Conservation (phyloP, 2,888 invertebrate species). For the Nomada hirtipes region DNA sequence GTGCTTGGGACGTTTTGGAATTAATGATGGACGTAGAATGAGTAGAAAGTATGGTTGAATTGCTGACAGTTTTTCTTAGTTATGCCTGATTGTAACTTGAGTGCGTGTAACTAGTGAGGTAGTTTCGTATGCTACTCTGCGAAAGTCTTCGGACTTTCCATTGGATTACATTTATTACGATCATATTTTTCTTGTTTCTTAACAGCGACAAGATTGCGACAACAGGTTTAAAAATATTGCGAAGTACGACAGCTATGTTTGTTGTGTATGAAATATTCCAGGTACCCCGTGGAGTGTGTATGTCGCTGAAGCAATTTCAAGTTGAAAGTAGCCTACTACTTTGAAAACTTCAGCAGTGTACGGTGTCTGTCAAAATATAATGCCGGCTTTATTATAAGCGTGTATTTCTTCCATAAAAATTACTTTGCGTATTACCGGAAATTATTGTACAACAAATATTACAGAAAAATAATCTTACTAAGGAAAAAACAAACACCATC, state of each 20-base stretch:
- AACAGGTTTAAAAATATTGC: neutral
- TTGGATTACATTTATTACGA: neutral
- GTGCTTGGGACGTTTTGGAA: too few species aligned
- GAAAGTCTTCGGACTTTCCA: neutral
- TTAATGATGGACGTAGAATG: too few species aligned
- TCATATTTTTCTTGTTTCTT: neutral
- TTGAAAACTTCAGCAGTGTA: neutral
- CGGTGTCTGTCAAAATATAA: too few species aligned
- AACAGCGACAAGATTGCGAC: neutral
- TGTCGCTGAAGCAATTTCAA: neutral
- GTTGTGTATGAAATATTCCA: neutral
- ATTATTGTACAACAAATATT: too few species aligned
- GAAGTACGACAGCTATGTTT: neutral
- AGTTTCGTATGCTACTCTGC: neutral
- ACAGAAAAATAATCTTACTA: too few species aligned
- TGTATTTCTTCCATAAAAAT: too few species aligned
- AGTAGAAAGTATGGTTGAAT: too few species aligned
- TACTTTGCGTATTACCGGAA: too few species aligned
- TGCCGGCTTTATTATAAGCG: too few species aligned
- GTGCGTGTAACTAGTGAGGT: neutral
- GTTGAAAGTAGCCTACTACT: neutral
- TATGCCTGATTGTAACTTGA: too few species aligned
- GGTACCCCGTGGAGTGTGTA: neutral
- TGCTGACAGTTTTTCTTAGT: too few species aligned
- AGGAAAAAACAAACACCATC: too few species aligned